A percentile compares a stretch with the other conserved stretches of the same genome.
These are phyloP conservation scores for Pseudomugil tenellus DNA, from an alignment of 2,797 vertebrate genomes.

Conservation along the genomic window DNA sequence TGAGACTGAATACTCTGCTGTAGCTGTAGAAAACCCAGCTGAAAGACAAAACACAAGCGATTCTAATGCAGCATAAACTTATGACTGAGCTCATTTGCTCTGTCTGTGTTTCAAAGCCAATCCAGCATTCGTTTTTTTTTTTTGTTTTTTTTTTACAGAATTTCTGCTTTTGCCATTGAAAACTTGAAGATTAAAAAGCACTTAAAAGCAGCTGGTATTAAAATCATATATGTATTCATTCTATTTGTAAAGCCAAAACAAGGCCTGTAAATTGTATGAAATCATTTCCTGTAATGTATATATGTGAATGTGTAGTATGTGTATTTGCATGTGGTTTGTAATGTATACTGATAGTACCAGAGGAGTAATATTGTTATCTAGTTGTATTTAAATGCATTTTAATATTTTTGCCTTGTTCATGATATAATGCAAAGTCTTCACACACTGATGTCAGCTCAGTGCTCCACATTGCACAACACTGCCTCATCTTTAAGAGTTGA, in stretches of 20 bases:
- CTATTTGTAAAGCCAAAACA: slow-evolving; percentile 56
- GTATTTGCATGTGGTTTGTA: slow-evolving; percentile 16
- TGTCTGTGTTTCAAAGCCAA: slow-evolving; percentile 11
- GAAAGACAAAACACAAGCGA: slow-evolving; percentile 42
- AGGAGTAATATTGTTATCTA: slow-evolving; percentile 58
- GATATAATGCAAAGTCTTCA: slow-evolving; percentile 43
- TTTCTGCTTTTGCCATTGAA: slow-evolving; percentile 39
- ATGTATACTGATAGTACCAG: slow-evolving; percentile 50
- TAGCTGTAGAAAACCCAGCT: slow-evolving; percentile 77
- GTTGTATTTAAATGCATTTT: slow-evolving; percentile 75
- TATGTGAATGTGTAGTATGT: slow-evolving; percentile 33
- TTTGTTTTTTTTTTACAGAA: slow-evolving; percentile 31
- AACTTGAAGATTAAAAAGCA: slow-evolving; percentile 66
- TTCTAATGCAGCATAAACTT: slow-evolving; percentile 24
- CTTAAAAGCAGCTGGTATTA: slow-evolving; percentile 63
- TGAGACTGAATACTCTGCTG: slow-evolving; percentile 89
- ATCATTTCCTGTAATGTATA: slow-evolving; percentile 29
- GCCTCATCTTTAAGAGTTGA: slow-evolving; percentile 53
- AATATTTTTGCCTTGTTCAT: slow-evolving; percentile 42
- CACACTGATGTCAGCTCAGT: slow-evolving; percentile 59
- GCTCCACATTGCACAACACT: slow-evolving; percentile 45
- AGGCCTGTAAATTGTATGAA: slow-evolving; percentile 50
- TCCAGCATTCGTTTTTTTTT: slow-evolving; percentile 9
- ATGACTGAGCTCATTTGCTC: slow-evolving; percentile 31
- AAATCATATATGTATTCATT: slow-evolving; percentile 47